Base-by-base conservation (phyloP, 2,888 invertebrate species). In the Eupithecia centaureata region DNA sequence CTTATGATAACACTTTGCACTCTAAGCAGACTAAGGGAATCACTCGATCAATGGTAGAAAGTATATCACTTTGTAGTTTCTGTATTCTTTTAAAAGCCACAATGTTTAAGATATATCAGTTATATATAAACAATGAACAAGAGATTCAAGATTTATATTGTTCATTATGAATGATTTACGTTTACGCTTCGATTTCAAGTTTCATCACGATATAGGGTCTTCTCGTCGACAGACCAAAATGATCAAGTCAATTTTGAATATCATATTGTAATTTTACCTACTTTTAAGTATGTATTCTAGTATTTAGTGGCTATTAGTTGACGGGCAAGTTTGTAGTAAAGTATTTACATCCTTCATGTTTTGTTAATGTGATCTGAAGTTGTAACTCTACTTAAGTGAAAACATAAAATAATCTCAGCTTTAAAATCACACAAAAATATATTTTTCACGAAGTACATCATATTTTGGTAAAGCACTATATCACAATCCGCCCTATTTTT, bases 1-100 rank as follows among this genome's bases (percentile, higher is more conserved):
- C 93, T 93, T 93, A 93, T 93, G 93, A 93, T 87, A 89, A 91
- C 92, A 91, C 90, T 91, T 74, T 87, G 92, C 93, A 93, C 93
- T 87, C 80, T 91, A 89, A 88, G 89, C 91, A 88, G 87, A 87
- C 82, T 89, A 89, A 86, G 86, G 86, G 81, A 86, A 86, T 86
- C 88, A 81, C 81, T 78, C 78, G 79, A 73, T 86, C 77, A 84
- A 86, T 70, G 65, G 70, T 71, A 80, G 78, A 67, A 82, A 79
- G 80, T 78, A 78, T 81, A 75, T 66, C 67, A 70, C 65, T 58
- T 38, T 35, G 62, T 73, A 70, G 65, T 68, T 63, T 63, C 61
- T 71, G 27, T 63, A 52, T 57, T 57, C 54, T 67, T 70, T 65
- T 51, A 69, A 72, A 68, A 73, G 59, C 59, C 67, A 75, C 70